These are phyloP conservation scores for Pectinophora gossypiella DNA, from an alignment of 1,140 invertebrate species.

Conservation along the genomic window DNA sequence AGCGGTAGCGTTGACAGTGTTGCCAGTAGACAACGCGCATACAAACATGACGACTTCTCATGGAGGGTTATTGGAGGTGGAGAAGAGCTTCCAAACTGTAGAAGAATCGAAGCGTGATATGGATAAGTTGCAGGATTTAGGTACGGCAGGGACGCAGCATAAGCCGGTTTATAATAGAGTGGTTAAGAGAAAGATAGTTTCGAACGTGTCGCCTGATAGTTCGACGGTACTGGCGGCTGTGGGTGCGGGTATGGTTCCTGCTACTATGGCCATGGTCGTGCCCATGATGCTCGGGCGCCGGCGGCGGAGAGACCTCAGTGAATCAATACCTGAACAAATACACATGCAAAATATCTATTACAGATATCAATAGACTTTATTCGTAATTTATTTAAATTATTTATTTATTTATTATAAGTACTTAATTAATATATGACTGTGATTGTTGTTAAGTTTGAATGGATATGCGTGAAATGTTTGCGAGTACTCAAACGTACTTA, in stretches of 20 bases:
- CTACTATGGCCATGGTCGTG: constrained; percentile 86
- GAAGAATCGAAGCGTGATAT: constrained; percentile 76
- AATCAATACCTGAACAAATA: constrained; percentile 8
- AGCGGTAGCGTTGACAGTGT: constrained; percentile 81
- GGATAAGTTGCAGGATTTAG: constrained; percentile 56
- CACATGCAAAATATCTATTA: constrained; percentile 26
- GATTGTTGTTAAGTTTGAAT: not conserved
- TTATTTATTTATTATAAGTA: not conserved
- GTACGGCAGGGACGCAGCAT: constrained; percentile 31
- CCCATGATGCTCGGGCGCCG: constrained; percentile 82
- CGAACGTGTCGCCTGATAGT: constrained; percentile 58
- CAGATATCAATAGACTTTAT: constrained; percentile 12
- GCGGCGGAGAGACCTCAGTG: constrained; percentile 50
- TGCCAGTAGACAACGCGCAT: constrained; percentile 79
- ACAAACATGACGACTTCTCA: constrained; percentile 84
- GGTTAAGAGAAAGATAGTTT: constrained; percentile 49
- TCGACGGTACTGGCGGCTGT: constrained; percentile 83
- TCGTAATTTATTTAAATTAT: not conserved
- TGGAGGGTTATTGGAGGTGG: constrained; percentile 84
- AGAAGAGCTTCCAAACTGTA: constrained; percentile 81
- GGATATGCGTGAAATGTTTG: not conserved
- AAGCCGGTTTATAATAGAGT: constrained; percentile 49
- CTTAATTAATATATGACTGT: not conserved
- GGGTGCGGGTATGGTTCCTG: constrained; percentile 85
- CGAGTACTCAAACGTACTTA: no score